These are phyloP conservation scores for Leptatherina wallacei DNA, from an alignment of 2,797 vertebrate species.

Conservation along the genomic window DNA sequence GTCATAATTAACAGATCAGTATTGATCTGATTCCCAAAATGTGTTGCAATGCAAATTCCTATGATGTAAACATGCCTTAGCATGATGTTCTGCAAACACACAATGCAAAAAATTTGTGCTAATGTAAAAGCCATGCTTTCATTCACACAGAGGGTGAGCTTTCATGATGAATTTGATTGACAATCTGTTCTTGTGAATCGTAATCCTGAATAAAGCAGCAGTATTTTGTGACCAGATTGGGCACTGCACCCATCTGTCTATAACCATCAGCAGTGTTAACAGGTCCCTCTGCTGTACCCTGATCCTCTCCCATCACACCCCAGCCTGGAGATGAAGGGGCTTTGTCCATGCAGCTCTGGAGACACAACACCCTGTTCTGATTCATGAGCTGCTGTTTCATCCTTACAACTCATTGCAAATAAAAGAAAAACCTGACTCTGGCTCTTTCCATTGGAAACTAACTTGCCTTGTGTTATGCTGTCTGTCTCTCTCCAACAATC, in stretches of 20 bases:
- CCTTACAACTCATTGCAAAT: constrained; percentile 60
- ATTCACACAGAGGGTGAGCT: constrained; percentile 3
- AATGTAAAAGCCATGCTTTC: neutral
- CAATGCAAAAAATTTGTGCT: neutral
- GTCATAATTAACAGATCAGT: neutral
- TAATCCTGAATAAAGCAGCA: constrained; percentile 52
- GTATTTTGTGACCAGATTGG: constrained; percentile 52
- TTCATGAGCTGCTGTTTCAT: constrained; percentile 59
- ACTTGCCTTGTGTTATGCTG: constrained; percentile 43
- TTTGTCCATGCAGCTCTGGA: constrained; percentile 51
- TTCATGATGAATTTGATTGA: constrained; percentile 39
- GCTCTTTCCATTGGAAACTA: constrained; percentile 61
- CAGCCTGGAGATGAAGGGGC: constrained; percentile 48
- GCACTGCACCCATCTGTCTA: constrained; percentile 13
- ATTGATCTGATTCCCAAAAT: constrained; percentile 1
- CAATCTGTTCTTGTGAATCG: constrained; percentile 46
- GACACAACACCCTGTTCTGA: constrained; percentile 66
- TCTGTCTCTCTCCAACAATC: constrained; percentile 24
- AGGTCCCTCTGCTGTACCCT: constrained; percentile 39
- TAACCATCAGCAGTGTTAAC: constrained; percentile 43
- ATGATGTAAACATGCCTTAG: constrained; percentile 4
- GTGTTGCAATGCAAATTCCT: neutral
- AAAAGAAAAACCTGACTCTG: constrained; percentile 43
- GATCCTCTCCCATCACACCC: constrained; percentile 41
- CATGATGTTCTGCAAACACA: neutral